A percentile compares a stretch with the other conserved stretches of the same genome.
These are phyloP conservation scores for Listronotus oregonensis DNA, from an alignment of 1,140 invertebrate genomes.

Conservation along the genomic window DNA sequence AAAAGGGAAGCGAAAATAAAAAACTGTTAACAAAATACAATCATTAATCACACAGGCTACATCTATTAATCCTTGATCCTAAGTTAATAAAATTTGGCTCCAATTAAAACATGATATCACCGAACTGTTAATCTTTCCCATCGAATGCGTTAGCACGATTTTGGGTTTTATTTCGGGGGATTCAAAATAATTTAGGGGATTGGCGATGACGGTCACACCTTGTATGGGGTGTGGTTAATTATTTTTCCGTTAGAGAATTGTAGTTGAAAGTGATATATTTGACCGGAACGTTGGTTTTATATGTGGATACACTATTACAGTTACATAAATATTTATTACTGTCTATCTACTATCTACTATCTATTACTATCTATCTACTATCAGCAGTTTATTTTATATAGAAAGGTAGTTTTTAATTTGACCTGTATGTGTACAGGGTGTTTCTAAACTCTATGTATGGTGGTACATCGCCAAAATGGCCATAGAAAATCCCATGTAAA, in stretches of 20 bases:
- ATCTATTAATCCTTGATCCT: not conserved
- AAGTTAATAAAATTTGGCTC: slow-evolving; percentile 26
- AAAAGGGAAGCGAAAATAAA: too few relatives aligned
- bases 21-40: too few relatives aligned
- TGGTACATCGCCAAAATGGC: too few relatives aligned
- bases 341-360: too few relatives aligned
- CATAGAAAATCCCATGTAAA: too few relatives aligned
- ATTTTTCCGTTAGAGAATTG: slow-evolving; percentile 21
- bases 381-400: too few relatives aligned
- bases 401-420: too few relatives aligned
- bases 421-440: too few relatives aligned
- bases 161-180: slow-evolving; percentile 13
- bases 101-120: slow-evolving; percentile 16
- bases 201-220: slow-evolving; percentile 24
- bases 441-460: too few relatives aligned
- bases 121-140: slow-evolving; percentile 12
- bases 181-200: slow-evolving; percentile 16
- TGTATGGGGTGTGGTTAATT: slow-evolving; percentile 27
- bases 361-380: too few relatives aligned
- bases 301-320: slow-evolving; percentile 3
- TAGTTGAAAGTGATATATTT: slow-evolving; percentile 25
- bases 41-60: not conserved
- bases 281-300: slow-evolving; percentile 10
- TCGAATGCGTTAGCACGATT: slow-evolving; percentile 27
- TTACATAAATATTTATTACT: too few relatives aligned